Evolutionary conservation across 2,888 invertebrate species (phyloP), one percentile per base, ranked within the genome.

Genomic region (Dinocampus coccinellae): DNA sequence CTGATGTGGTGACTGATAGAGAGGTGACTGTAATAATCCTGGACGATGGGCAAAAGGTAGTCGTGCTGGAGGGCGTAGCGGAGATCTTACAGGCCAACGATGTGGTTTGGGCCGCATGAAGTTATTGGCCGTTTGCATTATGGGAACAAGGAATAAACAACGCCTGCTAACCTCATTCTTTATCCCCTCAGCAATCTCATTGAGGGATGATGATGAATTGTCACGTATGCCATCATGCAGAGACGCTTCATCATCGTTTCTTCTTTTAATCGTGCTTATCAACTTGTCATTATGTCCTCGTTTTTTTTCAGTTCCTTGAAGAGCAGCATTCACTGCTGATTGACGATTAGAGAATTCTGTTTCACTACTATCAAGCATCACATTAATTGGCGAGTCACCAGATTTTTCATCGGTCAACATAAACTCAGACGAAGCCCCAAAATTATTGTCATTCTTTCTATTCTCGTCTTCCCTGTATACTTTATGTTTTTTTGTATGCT

Each of bases 141-240:
- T n/a, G 33, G 13, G 16, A n/a, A 33, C 22, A 24, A 62, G 20
- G 16, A 69, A 24, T 7, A 69, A 62, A 53, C 69, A 61, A 53
- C 69, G 69, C 36, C 61, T 61, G 61, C 62, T 69, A 62, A 69
- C 69, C 69, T 69, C 69, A 55, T 52, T 61, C n/a, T 52, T 24
- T 47, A 66, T 26, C 7, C 39, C 20, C 4, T 55, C 24, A 22
- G 24, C n/a, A 3, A 29, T n/a, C 34, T 7, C n/a, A n/a, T n/a
- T n/a, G n/a, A n/a, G 6, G 29, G 36, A 24, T 11, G 11, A 11
- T 13, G 22, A 26, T 20, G 47, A 16, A 4, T 4, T 1, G 16
- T 47, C 47, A 16, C 1, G 16, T 16, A 6, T 47, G 16, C 3
- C 16, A 47, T 16, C 16, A 16, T 47, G 16, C 9, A 1, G 16